Conservation (phyloP, 2,113 vertebrate species). For the Corythoichthys haematopterus region DNA sequence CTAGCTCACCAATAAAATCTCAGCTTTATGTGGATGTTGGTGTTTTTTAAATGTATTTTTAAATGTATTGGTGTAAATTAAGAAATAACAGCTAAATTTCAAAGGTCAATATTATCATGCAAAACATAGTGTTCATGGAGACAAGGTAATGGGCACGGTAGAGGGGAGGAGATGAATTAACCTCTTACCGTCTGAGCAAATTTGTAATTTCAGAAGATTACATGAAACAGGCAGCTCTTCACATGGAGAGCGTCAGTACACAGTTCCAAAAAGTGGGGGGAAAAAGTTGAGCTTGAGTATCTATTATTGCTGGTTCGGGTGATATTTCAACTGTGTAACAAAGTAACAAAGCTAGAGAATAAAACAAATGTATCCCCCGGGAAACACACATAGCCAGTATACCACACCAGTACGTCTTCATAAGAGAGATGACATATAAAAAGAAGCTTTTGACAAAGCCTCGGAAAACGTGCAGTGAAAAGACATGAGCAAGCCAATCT, state of each 20-base stretch:
- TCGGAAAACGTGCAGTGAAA: background rate
- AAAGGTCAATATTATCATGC: background rate
- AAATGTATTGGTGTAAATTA: background rate
- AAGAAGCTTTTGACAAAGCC: background rate
- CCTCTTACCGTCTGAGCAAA: no score
- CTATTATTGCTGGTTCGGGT: background rate
- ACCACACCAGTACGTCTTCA: background rate
- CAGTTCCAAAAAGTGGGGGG: no score
- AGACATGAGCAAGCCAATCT: background rate
- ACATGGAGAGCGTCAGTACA: no score
- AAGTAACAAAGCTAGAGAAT: background rate
- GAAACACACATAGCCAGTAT: background rate
- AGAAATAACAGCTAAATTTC: background rate
- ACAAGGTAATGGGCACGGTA: no score
- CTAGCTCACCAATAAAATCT: background rate
- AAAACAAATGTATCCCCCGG: background rate
- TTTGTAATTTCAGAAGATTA: no score
- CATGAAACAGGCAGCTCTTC: no score
- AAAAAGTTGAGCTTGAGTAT: no score
- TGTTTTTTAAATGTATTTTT: background rate
- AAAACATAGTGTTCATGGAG: background rate
- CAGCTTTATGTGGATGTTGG: background rate
- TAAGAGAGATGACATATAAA: background rate
- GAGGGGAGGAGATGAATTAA: no score
- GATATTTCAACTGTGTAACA: background rate